These are phyloP conservation scores for Drosophila siamana DNA, from an alignment of 2,888 invertebrate species.

Conservation along the genomic window DNA sequence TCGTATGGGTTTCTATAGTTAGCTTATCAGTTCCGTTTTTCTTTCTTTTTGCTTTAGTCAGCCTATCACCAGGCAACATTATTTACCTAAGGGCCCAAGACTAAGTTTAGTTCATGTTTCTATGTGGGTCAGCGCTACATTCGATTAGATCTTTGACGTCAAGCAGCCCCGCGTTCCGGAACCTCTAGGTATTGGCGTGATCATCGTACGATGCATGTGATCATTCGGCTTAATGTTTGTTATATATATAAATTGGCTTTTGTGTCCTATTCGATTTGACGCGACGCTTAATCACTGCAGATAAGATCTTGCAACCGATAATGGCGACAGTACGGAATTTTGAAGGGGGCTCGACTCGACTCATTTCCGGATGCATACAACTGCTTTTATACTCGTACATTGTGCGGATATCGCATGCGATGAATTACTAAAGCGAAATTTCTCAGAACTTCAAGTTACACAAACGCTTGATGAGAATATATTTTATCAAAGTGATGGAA, in stretches of 20 bases:
- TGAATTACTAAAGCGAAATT: not conserved
- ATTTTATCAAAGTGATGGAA: not conserved
- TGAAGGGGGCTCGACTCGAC: constrained; percentile 70
- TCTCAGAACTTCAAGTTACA: constrained; percentile 18
- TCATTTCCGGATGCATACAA: constrained; percentile 62
- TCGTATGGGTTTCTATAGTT: constrained; percentile 15
- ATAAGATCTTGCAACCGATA: constrained; percentile 54
- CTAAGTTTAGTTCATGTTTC: constrained; percentile 25
- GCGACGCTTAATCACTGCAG: constrained; percentile 13
- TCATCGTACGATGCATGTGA: constrained; percentile 65
- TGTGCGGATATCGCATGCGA: constrained; percentile 21
- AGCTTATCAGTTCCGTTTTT: constrained; percentile 51
- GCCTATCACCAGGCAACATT: constrained; percentile 34
- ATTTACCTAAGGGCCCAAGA: constrained; percentile 20
- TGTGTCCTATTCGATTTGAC: constrained; percentile 14
- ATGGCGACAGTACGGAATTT: constrained; percentile 35
- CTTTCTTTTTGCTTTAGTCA: constrained; percentile 33
- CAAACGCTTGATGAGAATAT: not conserved
- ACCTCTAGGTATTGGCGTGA: constrained; percentile 32
- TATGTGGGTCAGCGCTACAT: constrained; percentile 68
- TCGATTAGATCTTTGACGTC: constrained; percentile 73
- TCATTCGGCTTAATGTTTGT: not conserved
- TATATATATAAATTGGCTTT: not conserved
- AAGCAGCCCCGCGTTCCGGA: constrained; percentile 57
- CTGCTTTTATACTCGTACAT: no score